These are phyloP conservation scores for Cheilosia vernalis DNA, from an alignment of 2,888 invertebrate genomes.

Conservation along the genomic window DNA sequence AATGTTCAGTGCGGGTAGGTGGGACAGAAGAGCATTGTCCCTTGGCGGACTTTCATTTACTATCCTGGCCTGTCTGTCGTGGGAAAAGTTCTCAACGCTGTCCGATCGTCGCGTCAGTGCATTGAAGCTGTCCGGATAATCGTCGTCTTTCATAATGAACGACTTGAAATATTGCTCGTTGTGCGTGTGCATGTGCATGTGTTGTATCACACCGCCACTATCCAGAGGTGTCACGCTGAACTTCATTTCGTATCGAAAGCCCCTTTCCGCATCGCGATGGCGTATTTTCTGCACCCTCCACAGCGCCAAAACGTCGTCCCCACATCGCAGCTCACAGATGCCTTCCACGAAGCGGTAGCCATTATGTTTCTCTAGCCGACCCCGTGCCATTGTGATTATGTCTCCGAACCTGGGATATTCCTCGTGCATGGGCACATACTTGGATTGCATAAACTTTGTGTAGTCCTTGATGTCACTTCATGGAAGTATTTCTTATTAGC, in stretches of 20 bases:
- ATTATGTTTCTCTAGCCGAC: slow-evolving; percentile 85
- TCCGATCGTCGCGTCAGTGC: slow-evolving; percentile 71
- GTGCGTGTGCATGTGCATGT: slow-evolving; percentile 69
- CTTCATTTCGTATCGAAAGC: slow-evolving; percentile 87
- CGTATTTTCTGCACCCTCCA: slow-evolving; percentile 89
- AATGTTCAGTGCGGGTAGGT: slow-evolving; percentile 78
- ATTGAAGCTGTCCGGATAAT: slow-evolving; percentile 81
- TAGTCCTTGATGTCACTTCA: slow-evolving; percentile 79
- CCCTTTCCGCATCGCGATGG: slow-evolving; percentile 85
- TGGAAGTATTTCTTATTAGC: neutral
- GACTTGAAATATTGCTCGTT: slow-evolving; percentile 79
- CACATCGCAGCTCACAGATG: slow-evolving; percentile 76
- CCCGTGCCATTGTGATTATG: slow-evolving; percentile 87
- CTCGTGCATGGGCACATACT: slow-evolving; percentile 77
- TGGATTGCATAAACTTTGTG: slow-evolving; percentile 79
- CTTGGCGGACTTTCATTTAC: slow-evolving; percentile 43
- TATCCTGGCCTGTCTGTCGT: slow-evolving; percentile 76
- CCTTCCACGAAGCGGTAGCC: slow-evolving; percentile 85
- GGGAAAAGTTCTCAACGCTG: slow-evolving; percentile 34
- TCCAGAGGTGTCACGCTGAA: slow-evolving; percentile 86
- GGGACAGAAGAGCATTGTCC: slow-evolving; percentile 3
- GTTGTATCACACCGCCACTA: slow-evolving; percentile 82
- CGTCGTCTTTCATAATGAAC: slow-evolving; percentile 86
- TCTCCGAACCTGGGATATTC: slow-evolving; percentile 85
- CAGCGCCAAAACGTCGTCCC: slow-evolving; percentile 85